Conservation (phyloP, 2,797 vertebrate genomes). For the Bucorvus abyssinicus region DNA sequence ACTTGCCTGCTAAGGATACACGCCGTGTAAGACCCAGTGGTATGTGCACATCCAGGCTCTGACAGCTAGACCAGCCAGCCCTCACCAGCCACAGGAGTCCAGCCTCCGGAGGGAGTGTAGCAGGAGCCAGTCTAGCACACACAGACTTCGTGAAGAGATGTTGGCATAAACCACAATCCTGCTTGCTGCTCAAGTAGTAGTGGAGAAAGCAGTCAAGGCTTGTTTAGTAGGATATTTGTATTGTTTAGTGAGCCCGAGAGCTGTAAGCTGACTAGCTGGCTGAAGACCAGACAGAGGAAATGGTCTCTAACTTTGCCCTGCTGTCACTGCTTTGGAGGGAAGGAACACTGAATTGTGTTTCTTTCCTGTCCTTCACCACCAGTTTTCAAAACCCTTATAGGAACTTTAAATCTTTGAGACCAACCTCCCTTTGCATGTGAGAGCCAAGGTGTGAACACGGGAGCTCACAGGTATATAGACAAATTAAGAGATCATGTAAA, state of each 20-base stretch:
- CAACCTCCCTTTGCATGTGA: rapidly evolving
- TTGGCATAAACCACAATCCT: neutral
- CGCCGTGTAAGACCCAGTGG: neutral
- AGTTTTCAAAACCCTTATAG: neutral
- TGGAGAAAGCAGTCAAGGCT: neutral
- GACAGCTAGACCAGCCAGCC: neutral
- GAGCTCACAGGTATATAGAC: neutral
- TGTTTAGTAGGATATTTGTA: neutral
- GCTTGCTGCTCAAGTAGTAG: neutral
- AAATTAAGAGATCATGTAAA: neutral
- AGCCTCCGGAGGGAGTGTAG: neutral
- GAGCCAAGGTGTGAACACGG: neutral
- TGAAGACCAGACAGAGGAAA: neutral
- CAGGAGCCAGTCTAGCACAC: neutral
- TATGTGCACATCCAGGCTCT: neutral
- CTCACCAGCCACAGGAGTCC: neutral
- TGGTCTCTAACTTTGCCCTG: neutral
- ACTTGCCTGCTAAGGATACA: neutral
- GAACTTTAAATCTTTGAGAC: neutral
- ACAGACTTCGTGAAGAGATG: neutral
- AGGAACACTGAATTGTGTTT: neutral
- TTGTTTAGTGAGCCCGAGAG: neutral
- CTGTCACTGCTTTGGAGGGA: neutral
- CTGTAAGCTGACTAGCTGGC: neutral
- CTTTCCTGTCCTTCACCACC: neutral